A percentile compares a stretch with the other conserved stretches of the same genome.
Evolutionary conservation across 2,797 vertebrate species (phyloP).

Genomic region (Semotilus atromaculatus): DNA sequence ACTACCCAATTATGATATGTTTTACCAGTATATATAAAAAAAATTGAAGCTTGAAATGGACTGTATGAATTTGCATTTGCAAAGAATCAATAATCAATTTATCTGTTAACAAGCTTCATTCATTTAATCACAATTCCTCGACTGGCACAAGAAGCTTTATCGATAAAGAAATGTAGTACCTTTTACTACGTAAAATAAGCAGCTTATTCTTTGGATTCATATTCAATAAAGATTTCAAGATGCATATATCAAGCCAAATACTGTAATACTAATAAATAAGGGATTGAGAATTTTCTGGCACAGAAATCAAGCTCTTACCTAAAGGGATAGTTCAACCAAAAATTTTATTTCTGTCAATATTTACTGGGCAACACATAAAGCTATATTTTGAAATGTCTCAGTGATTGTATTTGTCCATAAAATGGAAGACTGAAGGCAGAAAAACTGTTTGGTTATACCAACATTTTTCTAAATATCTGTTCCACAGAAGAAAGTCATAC

Average conservation of each 20-base stretch:
- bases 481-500: neutral
- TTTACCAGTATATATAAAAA: too few relatives aligned
- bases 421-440: neutral
- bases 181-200: neutral
- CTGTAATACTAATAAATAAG: neutral
- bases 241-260: neutral
- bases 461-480: neutral
- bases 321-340: too few relatives aligned
- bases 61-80: neutral
- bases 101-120: neutral
- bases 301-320: too few relatives aligned
- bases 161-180: neutral
- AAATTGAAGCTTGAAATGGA: neutral
- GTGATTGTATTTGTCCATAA: too few relatives aligned
- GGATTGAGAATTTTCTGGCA: too few relatives aligned
- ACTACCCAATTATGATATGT: too few relatives aligned
- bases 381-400: too few relatives aligned
- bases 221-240: neutral
- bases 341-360: too few relatives aligned
- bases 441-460: neutral
- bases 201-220: neutral
- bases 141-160: neutral
- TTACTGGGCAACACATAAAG: too few relatives aligned
- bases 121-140: neutral
- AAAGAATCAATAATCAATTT: neutral